Evolutionary conservation across 1,140 invertebrate genomes (phyloP).

Genomic region (Drosophila parvula): DNA sequence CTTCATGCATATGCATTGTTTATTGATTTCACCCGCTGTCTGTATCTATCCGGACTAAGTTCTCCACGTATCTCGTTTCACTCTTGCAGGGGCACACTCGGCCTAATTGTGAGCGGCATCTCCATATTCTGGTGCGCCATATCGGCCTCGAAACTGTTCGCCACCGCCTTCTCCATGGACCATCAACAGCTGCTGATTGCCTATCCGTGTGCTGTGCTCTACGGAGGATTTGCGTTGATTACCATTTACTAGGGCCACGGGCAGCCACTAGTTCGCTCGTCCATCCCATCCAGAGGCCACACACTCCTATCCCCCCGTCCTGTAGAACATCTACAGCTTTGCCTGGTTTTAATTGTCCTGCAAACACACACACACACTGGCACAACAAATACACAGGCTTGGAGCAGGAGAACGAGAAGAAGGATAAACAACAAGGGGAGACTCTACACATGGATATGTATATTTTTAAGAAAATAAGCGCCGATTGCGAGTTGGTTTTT

Average conservation of each 20-base stretch:
- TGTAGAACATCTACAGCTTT: constrained; percentile 38
- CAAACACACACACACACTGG: constrained; percentile 33
- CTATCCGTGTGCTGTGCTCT: constrained; percentile 93
- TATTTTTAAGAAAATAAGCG: constrained; percentile 77
- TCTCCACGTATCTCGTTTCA: constrained; percentile 50
- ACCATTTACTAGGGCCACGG: constrained; percentile 87
- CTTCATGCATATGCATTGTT: constrained; percentile 79
- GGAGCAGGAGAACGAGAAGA: constrained; percentile 11
- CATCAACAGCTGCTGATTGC: constrained; percentile 92
- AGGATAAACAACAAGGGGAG: constrained; percentile 34
- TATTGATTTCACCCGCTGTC: constrained; percentile 67
- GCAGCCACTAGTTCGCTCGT: constrained; percentile 35
- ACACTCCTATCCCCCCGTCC: not conserved
- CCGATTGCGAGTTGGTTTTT: constrained; percentile 74
- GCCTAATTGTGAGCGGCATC: constrained; percentile 87
- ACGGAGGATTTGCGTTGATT: constrained; percentile 93
- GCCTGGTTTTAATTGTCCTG: constrained; percentile 73
- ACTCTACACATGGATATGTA: constrained; percentile 28
- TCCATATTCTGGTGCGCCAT: constrained; percentile 92
- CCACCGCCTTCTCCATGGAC: constrained; percentile 89
- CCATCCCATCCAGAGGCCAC: constrained; percentile 6
- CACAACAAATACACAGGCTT: constrained; percentile 36
- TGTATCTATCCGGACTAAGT: constrained; percentile 47
- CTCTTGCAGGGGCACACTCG: constrained; percentile 84
- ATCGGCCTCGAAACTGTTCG: constrained; percentile 94